Percentiles rank a stretch among this genome's conserved stretches.
These are phyloP conservation scores for Thereva unica DNA, from an alignment of 2,888 invertebrate species.

Conservation along the genomic window DNA sequence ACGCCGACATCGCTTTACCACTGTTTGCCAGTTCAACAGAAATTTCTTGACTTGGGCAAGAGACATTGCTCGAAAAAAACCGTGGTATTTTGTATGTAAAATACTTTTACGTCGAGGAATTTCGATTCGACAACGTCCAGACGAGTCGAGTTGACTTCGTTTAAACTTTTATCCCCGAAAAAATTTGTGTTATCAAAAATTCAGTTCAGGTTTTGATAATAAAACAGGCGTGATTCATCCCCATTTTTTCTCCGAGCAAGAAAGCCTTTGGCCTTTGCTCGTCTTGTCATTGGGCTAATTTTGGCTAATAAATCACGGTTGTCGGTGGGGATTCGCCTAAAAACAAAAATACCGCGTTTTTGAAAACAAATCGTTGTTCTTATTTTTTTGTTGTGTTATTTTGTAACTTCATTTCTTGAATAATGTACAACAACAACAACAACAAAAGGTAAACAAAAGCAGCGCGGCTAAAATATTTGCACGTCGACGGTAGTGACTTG, in stretches of 20 bases:
- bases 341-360: conserved; percentile 10
- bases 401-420: no score
- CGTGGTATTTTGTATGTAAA: conserved; percentile 10
- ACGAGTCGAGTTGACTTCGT: conserved; percentile 3
- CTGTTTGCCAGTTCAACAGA: conserved; percentile 13
- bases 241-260: neutral
- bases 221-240: conserved; percentile 30
- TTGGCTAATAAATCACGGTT: conserved; percentile 17
- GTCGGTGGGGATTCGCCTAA: conserved; percentile 13
- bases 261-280: no score
- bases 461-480: conserved; percentile 14
- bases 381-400: no score
- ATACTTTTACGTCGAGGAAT: conserved; percentile 19
- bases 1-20: conserved; percentile 10
- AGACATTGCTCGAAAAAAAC: neutral
- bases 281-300: no score
- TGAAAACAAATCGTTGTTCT: no score
- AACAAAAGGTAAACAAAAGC: no score
- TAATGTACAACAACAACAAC: no score
- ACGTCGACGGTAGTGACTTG: neutral
- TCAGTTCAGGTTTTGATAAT: conserved; percentile 31
- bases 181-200: conserved; percentile 29
- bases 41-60: neutral
- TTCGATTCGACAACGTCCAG: conserved; percentile 3
- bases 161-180: conserved; percentile 14